phyloP scores from a whole-genome alignment of 92 coral and sea anemone species.

The Anthopleura xanthogrammica region DNA sequence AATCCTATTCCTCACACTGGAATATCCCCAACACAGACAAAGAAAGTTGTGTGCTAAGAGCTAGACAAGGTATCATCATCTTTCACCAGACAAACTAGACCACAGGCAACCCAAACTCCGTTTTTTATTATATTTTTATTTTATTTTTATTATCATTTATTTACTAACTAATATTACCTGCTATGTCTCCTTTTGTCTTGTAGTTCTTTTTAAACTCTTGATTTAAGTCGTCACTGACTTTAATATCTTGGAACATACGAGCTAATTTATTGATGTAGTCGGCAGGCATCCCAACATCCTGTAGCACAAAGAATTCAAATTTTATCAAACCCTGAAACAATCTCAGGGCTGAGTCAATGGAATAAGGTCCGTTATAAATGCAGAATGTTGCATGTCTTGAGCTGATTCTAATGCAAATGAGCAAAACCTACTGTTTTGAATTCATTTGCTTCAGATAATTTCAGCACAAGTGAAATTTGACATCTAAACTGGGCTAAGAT shows the following conservation, averaged over 20 bases:
- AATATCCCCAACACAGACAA: not conserved
- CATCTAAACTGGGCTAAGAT: too few relatives aligned
- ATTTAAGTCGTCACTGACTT: slow-evolving; percentile 94
- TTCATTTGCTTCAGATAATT: too few relatives aligned
- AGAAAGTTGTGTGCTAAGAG: not conserved
- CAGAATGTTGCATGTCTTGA: too few relatives aligned
- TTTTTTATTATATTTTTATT: too few relatives aligned
- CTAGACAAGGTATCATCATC: not conserved
- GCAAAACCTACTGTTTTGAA: too few relatives aligned
- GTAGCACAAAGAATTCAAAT: not conserved
- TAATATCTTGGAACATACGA: slow-evolving; percentile 97
- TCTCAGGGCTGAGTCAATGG: too few relatives aligned
- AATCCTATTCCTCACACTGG: not conserved
- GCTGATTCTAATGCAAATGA: too few relatives aligned
- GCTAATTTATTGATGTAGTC: slow-evolving; percentile 96
- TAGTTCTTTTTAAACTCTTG: slow-evolving; percentile 84
- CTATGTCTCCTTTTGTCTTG: slow-evolving; percentile 79
- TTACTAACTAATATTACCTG: slow-evolving; percentile 48
- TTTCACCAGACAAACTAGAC: not conserved
- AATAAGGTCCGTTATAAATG: too few relatives aligned
- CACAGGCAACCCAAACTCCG: not conserved
- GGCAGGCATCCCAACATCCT: slow-evolving; percentile 99
- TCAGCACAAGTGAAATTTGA: too few relatives aligned
- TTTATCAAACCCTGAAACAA: too few relatives aligned
- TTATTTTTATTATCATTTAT: too few relatives aligned